Percentiles rank a stretch among this genome's conserved stretches.
Conservation (phyloP, 1,140 invertebrate genomes). For the Pemphigus obesinymphae region DNA sequence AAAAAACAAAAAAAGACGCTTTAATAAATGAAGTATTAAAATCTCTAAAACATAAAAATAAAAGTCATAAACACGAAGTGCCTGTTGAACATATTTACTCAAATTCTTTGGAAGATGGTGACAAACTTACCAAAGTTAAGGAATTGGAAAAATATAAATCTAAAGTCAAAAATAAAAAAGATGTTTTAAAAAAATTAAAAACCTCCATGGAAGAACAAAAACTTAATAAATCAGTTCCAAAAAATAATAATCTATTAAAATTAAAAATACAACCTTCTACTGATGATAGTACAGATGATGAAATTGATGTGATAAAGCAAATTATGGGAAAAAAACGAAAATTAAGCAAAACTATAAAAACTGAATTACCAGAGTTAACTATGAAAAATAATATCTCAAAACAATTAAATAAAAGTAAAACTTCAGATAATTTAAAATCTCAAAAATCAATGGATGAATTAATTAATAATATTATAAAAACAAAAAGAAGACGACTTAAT, state of each 20-base stretch:
- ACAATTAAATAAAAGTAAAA: background rate
- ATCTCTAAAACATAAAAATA: background rate
- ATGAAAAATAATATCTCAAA: background rate
- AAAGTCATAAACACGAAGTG: background rate
- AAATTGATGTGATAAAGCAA: background rate
- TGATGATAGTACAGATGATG: background rate
- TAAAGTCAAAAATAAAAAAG: background rate
- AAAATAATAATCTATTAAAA: background rate
- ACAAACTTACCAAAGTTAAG: background rate
- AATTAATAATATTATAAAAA: background rate
- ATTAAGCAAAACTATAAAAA: background rate
- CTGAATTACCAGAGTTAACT: background rate
- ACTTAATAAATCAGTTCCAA: background rate
- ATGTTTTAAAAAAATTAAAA: background rate
- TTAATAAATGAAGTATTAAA: background rate
- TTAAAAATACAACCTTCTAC: background rate
- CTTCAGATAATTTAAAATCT: no score
- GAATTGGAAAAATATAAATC: background rate
- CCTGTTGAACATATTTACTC: background rate
- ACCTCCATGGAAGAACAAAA: background rate
- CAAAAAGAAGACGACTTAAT: background rate
- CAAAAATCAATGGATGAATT: background rate
- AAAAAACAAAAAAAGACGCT: background rate
- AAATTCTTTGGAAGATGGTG: background rate
- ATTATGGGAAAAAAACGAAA: background rate